phyloP scores from a whole-genome alignment of 2,888 invertebrate species.

The Amorpha juglandis region DNA sequence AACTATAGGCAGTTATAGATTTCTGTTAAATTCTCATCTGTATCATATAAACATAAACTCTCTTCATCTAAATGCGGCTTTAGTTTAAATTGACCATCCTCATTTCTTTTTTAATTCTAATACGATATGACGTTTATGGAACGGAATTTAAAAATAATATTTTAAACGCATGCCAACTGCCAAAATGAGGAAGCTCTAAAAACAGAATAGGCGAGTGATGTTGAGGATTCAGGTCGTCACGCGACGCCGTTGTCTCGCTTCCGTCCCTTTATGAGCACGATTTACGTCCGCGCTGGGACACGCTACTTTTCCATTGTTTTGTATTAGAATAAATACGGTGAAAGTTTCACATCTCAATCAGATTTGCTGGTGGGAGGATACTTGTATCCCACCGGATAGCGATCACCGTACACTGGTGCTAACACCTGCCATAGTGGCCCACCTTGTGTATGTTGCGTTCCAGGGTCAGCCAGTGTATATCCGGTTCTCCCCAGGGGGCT shows the following conservation, averaged over 20 bases:
- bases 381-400: too few species aligned
- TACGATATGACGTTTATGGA: not conserved
- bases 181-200: slow-evolving; percentile 18
- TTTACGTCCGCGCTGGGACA: slow-evolving; percentile 41
- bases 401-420: too few species aligned
- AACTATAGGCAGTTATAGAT: too few species aligned
- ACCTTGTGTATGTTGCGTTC: too few species aligned
- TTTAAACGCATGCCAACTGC: slow-evolving; percentile 5
- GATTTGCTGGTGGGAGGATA: too few species aligned
- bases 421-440: too few species aligned
- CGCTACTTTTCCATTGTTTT: slow-evolving; percentile 54
- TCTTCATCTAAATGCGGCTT: too few species aligned
- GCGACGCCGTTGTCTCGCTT: slow-evolving; percentile 42
- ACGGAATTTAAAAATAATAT: not conserved
- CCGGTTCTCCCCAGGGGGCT: too few species aligned
- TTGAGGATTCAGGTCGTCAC: slow-evolving; percentile 39
- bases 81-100: not conserved
- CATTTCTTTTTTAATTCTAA: not conserved
- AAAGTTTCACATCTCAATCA: slow-evolving; percentile 60
- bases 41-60: too few species aligned
- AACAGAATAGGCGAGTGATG: slow-evolving; percentile 28
- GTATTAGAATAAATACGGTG: slow-evolving; percentile 39
- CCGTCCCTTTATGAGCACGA: slow-evolving; percentile 44
- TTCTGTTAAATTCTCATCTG: too few species aligned
- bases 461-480: too few species aligned